phyloP scores from a whole-genome alignment of 1,140 invertebrate species.

The Cyclargus thomasi region DNA sequence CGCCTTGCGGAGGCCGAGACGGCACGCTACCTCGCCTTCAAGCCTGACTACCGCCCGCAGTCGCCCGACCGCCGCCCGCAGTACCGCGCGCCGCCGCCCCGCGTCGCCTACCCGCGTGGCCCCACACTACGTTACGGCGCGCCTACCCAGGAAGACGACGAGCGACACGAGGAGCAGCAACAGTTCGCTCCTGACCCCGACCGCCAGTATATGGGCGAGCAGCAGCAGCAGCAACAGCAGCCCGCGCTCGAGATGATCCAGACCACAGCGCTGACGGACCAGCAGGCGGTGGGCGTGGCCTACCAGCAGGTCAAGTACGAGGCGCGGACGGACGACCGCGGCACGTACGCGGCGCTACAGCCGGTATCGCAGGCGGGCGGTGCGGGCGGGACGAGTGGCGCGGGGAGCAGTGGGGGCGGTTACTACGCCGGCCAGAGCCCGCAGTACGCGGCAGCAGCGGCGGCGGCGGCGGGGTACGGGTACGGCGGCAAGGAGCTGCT shows the following conservation, averaged over 20 bases:
- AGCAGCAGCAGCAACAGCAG: constrained; percentile 33
- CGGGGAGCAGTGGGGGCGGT: constrained; percentile 19
- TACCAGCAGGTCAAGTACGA: constrained; percentile 72
- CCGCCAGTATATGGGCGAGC: constrained; percentile 54
- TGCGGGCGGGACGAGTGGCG: constrained; percentile 41
- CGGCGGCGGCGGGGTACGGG: constrained; percentile 39
- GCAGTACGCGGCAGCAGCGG: constrained; percentile 18
- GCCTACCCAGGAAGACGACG: constrained; percentile 50
- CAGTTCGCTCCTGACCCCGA: constrained; percentile 38
- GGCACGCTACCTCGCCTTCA: constrained; percentile 57
- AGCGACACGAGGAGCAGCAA: constrained; percentile 50
- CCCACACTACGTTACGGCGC: constrained; percentile 51
- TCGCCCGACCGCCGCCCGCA: constrained; percentile 38
- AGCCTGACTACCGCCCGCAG: constrained; percentile 41
- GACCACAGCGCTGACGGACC: constrained; percentile 54
- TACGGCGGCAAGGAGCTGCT: constrained; percentile 54
- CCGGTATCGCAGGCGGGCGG: constrained; percentile 61
- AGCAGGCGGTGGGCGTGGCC: constrained; percentile 63
- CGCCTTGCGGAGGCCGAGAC: constrained; percentile 53
- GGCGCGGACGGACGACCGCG: constrained; percentile 55
- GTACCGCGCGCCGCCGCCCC: constrained; percentile 36
- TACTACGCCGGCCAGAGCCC: constrained; percentile 8
- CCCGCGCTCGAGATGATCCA: constrained; percentile 66
- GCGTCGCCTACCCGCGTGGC: constrained; percentile 38
- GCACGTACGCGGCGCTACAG: constrained; percentile 69